Evolutionary conservation across 2,888 invertebrate species (phyloP), one percentile per base, ranked within the genome.

Genomic region (Catocala nupta): DNA sequence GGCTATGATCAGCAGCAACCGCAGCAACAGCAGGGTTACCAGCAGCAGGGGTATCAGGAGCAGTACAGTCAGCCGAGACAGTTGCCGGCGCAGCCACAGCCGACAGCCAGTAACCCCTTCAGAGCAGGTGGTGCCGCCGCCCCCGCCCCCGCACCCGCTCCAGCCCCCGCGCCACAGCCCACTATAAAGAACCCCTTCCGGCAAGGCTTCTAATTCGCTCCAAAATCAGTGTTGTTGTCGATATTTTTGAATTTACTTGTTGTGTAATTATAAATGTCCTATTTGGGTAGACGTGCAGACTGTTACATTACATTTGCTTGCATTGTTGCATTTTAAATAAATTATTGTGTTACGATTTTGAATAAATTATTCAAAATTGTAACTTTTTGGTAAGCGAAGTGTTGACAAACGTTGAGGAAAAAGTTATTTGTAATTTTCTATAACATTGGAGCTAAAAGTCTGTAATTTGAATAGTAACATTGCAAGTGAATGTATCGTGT

Each of bases 141-240:
- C 4, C 81, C 87, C 0, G 73, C 82, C 2, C 80, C 87, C 1
- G 72, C 86, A 2, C 94, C 82, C 82, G 91, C 83, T 80, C 91
- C 85, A 83, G 92, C 84, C 79, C 84, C 86, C 6, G 59, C 90
- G 88, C 80, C 93, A 68, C 82, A 91, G 63, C 92, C 86, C 62
- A 80, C 93, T 59, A 95, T 95, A 81, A 95, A 96, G 82, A 97
- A 97, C 92, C 97, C 97, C 67, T 97, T 97, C 94, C 96, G 97
- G 88, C 97, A 97, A 96, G 97, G 97, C 89, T 96, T 97, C 92
- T 96, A 93, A 90, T 89, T 86, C 80, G 71, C 77, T 81, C 73
- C 77, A 78, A 81, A 75, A 85, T 90, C 84, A 85, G 84, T 91
- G 90, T 92, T 92, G 92, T 93, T 93, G 91, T 91, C 87, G 85